Evolutionary conservation across 2,888 invertebrate species (phyloP).

Genomic region (Trilocha varians): DNA sequence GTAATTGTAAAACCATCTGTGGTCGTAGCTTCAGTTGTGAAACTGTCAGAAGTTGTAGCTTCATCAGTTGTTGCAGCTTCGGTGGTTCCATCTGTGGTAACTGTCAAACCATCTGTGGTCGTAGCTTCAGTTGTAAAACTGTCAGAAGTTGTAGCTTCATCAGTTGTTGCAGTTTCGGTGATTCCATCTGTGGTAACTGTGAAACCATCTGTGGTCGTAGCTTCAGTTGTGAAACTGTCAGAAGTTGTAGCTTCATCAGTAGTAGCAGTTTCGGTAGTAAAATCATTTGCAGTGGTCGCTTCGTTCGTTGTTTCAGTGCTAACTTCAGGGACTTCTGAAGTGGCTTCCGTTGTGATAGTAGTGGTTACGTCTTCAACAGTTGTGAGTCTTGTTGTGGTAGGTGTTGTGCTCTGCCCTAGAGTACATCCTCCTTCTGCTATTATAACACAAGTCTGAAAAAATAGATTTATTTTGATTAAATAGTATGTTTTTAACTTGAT

Average conservation of each 20-base stretch:
- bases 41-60: background rate
- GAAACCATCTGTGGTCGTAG: no score
- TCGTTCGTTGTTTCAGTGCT: no score
- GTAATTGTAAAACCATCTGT: background rate
- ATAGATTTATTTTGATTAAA: no score
- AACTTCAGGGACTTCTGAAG: background rate
- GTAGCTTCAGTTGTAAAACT: background rate
- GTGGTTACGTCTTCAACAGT: background rate
- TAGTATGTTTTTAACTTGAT: no score
- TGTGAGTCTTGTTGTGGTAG: background rate
- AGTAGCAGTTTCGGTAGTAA: background rate
- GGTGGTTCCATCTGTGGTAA: background rate
- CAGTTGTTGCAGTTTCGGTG: background rate
- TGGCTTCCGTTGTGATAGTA: background rate
- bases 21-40: background rate
- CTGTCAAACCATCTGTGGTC: background rate
- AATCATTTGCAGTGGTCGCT: background rate
- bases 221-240: background rate
- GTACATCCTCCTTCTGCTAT: conserved; percentile 23
- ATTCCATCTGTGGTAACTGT: no score
- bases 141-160: background rate
- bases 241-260: background rate
- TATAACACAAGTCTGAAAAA: conserved; percentile 14
- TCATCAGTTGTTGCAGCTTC: background rate
- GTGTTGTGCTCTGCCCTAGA: conserved; percentile 5